phyloP scores from a whole-genome alignment of 2,113 vertebrate species.

The Marmota flaviventris region DNA sequence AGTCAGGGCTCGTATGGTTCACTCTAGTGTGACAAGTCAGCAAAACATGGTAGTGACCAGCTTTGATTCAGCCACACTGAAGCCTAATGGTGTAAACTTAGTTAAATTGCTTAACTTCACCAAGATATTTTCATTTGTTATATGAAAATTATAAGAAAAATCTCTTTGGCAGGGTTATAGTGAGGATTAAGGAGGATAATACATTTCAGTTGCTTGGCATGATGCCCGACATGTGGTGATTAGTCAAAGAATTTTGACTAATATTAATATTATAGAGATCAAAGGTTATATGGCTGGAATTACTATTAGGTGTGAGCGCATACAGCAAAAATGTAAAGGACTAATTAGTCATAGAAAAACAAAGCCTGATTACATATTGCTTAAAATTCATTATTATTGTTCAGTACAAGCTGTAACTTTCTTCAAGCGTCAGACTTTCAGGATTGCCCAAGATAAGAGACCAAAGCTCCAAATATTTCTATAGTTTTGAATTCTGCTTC shows the following conservation, averaged over 20 bases:
- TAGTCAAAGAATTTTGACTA: constrained; percentile 25
- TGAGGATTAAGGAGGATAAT: constrained; percentile 15
- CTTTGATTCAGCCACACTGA: background rate
- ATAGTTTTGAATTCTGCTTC: constrained; percentile 35
- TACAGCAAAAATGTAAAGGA: background rate
- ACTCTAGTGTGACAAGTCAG: background rate
- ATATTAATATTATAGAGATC: background rate
- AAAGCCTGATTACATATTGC: background rate
- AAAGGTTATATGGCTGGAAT: background rate
- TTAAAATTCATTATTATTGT: constrained; percentile 21
- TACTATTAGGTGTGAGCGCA: background rate
- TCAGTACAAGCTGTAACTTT: background rate
- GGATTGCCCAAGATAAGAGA: background rate
- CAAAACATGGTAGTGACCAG: background rate
- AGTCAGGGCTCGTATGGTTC: background rate
- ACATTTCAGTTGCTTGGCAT: constrained; percentile 28
- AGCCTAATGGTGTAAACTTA: background rate
- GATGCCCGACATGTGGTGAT: background rate
- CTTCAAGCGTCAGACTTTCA: constrained; percentile 22
- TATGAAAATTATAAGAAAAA: constrained; percentile 21
- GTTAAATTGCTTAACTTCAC: background rate
- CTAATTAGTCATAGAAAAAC: background rate
- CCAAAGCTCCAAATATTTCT: background rate
- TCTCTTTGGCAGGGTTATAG: background rate
- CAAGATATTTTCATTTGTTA: constrained; percentile 42